Percentiles rank a stretch among this genome's conserved stretches.
Evolutionary conservation across 2,113 vertebrate species (phyloP).

Genomic region (Paralichthys olivaceus): DNA sequence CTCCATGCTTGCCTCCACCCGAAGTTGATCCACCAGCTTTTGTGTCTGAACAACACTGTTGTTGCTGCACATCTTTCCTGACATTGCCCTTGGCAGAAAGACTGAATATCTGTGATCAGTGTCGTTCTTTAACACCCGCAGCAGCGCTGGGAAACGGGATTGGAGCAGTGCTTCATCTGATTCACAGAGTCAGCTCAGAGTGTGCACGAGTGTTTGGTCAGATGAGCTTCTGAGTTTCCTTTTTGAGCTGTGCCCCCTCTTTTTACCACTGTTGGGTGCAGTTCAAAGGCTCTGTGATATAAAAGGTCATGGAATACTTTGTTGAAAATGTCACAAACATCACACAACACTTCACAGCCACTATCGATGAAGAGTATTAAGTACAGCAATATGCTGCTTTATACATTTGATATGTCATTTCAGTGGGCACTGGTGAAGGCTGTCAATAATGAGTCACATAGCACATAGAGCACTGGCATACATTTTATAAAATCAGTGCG

Average conservation of each 20-base stretch:
- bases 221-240: constrained; percentile 15
- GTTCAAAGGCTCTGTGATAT: constrained; percentile 79
- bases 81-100: constrained; percentile 46
- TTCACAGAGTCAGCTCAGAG: constrained; percentile 1
- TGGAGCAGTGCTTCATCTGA: constrained; percentile 14
- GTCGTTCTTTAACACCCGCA: background rate
- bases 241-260: constrained; percentile 52
- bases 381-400: background rate
- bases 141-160: background rate
- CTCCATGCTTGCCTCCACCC: constrained; percentile 82
- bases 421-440: no score
- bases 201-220: constrained; percentile 28
- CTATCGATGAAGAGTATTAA: constrained; percentile 31
- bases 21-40: constrained; percentile 84
- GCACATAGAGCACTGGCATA: no score
- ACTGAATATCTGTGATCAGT: background rate
- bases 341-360: constrained; percentile 58
- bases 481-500: no score
- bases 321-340: constrained; percentile 80
- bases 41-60: constrained; percentile 82
- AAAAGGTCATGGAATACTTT: constrained; percentile 57
- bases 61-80: constrained; percentile 81
- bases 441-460: no score
- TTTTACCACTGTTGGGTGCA: constrained; percentile 33
- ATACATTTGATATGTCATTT: background rate